Conservation (phyloP, 35 echinoderm and acorn worm genomes). For the Apostichopus parvimensis region DNA sequence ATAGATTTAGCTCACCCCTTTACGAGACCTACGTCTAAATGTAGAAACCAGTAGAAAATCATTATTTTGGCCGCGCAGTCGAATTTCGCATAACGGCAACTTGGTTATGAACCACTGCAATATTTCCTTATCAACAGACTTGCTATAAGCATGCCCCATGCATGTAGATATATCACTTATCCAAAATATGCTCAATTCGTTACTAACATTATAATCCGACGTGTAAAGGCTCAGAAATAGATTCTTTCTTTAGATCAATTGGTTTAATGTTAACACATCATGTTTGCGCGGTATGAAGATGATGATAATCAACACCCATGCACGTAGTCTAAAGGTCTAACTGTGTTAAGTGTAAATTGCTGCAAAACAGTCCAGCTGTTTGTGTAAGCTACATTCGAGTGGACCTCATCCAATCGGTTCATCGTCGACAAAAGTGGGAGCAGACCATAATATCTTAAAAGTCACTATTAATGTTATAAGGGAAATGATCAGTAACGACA, state of each 20-base stretch:
- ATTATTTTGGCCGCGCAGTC: neutral
- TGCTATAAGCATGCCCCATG: neutral
- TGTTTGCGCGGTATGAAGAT: neutral
- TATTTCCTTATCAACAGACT: neutral
- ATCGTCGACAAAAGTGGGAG: slow-evolving; percentile 6
- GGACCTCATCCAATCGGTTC: neutral
- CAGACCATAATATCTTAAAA: slow-evolving; percentile 38
- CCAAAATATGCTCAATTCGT: neutral
- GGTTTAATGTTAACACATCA: neutral
- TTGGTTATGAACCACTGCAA: neutral
- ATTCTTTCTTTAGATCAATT: neutral
- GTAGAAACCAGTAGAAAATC: slow-evolving; percentile 4
- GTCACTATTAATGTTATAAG: slow-evolving; percentile 33
- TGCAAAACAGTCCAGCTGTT: slow-evolving; percentile 39
- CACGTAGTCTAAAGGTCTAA: neutral
- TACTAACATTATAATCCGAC: neutral
- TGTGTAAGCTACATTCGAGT: neutral
- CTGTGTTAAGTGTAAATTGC: neutral
- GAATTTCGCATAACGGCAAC: too few species aligned
- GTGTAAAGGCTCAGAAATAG: neutral
- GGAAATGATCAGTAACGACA: slow-evolving; percentile 9
- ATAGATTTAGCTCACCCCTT: neutral
- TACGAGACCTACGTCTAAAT: neutral
- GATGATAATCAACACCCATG: neutral
- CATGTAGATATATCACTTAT: neutral